These are phyloP conservation scores for Nemotelus pantherinus DNA, from an alignment of 2,888 invertebrate species.

Conservation along the genomic window DNA sequence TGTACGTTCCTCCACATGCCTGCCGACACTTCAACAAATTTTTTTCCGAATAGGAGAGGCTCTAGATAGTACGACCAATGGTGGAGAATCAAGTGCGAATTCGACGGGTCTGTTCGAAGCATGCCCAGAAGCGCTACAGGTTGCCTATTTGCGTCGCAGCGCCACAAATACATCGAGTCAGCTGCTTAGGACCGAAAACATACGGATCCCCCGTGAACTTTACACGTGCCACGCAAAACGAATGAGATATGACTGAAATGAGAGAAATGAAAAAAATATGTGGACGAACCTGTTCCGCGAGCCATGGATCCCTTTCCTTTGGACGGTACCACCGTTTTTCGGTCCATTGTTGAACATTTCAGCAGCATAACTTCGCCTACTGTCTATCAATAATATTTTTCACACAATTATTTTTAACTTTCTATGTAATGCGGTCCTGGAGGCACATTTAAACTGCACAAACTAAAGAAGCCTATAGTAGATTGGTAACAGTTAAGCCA, in stretches of 20 bases:
- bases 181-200: neutral
- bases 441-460: neutral
- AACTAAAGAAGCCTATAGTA: neutral
- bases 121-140: constrained; percentile 23
- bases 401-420: neutral
- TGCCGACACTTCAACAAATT: no score
- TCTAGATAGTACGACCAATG: no score
- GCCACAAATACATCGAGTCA: neutral
- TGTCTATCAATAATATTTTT: neutral
- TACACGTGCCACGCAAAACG: neutral
- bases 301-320: constrained; percentile 32
- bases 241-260: neutral
- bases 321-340: constrained; percentile 29
- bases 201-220: constrained; percentile 6
- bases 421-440: neutral
- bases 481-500: neutral
- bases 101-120: no score
- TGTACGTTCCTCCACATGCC: no score
- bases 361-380: constrained; percentile 26
- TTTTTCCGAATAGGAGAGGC: no score
- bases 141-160: neutral
- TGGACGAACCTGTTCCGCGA: constrained; percentile 36
- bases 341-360: constrained; percentile 36
- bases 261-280: neutral
- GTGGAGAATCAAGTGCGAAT: no score